A percentile compares a stretch with the other conserved stretches of the same genome.
Conservation (phyloP, 1,140 invertebrate genomes). For the Mylabris phalerata region DNA sequence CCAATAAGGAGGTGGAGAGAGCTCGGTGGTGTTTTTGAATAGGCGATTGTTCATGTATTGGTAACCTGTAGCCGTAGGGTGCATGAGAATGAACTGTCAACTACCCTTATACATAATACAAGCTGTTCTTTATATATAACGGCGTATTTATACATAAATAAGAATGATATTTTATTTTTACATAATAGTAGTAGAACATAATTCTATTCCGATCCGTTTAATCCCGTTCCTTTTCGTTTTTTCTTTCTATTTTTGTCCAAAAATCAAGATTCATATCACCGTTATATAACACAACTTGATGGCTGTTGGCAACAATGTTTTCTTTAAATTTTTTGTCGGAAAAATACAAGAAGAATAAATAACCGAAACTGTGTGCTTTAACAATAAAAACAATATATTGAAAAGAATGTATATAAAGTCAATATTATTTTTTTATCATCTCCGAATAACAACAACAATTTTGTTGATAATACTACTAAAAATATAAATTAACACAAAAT, state of each 20-base stretch:
- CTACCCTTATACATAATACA: not conserved
- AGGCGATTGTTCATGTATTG: constrained; percentile 6
- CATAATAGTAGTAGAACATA: not conserved
- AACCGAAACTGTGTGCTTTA: too few species aligned
- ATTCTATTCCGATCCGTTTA: too few species aligned
- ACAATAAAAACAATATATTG: too few species aligned
- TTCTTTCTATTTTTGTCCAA: constrained; percentile 6
- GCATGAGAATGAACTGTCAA: constrained; percentile 16
- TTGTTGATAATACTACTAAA: too few species aligned
- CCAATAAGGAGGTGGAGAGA: not conserved
- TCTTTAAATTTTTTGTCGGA: too few species aligned
- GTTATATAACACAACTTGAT: constrained; percentile 4
- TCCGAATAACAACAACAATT: too few species aligned
- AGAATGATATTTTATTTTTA: constrained; percentile 7
- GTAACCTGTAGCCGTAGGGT: constrained; percentile 13
- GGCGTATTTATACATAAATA: not conserved
- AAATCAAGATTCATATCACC: constrained; percentile 2
- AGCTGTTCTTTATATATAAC: too few species aligned
- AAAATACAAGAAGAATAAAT: too few species aligned
- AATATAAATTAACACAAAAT: too few species aligned
- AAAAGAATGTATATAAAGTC: too few species aligned
- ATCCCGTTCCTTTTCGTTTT: not conserved
- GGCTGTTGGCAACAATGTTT: constrained; percentile 5
- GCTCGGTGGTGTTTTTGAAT: not conserved
- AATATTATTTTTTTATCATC: too few species aligned